These are phyloP conservation scores for Ashinkailepas kermadecensis DNA, from an alignment of 2,888 invertebrate genomes.

Conservation along the genomic window DNA sequence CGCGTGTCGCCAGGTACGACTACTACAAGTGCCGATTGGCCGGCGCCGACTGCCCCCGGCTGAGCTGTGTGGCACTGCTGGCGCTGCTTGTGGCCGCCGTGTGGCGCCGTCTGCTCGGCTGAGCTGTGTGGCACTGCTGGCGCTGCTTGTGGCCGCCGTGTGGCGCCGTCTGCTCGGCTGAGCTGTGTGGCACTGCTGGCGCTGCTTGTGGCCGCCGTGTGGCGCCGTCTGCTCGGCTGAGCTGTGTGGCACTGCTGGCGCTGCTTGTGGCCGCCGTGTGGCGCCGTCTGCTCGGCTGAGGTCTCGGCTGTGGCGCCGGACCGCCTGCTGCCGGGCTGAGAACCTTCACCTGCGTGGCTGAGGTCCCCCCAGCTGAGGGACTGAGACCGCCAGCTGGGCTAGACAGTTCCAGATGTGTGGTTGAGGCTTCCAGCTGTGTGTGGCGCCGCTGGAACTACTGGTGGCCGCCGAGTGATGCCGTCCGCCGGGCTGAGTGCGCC, in stretches of 20 bases:
- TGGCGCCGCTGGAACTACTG: neutral
- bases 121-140: neutral
- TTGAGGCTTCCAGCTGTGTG: neutral
- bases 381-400: neutral
- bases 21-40: constrained; percentile 88
- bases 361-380: neutral
- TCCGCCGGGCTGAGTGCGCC: neutral
- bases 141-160: too few species aligned
- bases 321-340: neutral
- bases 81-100: constrained; percentile 22
- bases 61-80: constrained; percentile 44
- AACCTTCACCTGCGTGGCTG: neutral
- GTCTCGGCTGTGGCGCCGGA: neutral
- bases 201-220: too few species aligned
- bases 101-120: neutral
- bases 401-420: neutral
- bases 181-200: too few species aligned
- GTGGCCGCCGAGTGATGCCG: neutral
- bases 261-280: too few species aligned
- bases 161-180: too few species aligned
- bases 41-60: constrained; percentile 61
- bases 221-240: too few species aligned
- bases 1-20: constrained; percentile 52
- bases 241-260: too few species aligned
- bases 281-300: too few species aligned